These are phyloP conservation scores for Rhabdophis nuchalis DNA, from an alignment of 2,797 vertebrate genomes.

Conservation along the genomic window DNA sequence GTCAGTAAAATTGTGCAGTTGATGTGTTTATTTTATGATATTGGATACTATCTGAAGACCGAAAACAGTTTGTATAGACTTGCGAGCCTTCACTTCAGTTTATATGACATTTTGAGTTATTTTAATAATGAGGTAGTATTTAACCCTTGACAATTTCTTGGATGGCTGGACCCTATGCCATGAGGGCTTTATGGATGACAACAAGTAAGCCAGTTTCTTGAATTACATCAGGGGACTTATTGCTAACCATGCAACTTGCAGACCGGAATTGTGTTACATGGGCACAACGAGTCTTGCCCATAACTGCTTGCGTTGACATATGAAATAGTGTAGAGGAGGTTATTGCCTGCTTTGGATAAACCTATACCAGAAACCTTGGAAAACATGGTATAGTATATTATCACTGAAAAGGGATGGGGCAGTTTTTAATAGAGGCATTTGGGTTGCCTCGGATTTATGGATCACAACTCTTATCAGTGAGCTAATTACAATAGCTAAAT, in stretches of 20 bases:
- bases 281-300: neutral
- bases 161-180: neutral
- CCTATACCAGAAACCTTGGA: neutral
- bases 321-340: neutral
- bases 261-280: neutral
- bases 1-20: neutral
- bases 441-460: neutral
- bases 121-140: neutral
- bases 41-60: neutral
- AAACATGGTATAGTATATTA: neutral
- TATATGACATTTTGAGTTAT: neutral
- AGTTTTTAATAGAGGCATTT: neutral
- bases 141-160: neutral
- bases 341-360: neutral
- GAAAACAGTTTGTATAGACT: neutral
- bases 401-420: neutral
- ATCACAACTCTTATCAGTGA: neutral
- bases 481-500: neutral
- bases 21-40: neutral
- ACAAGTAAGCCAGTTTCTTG: neutral
- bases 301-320: neutral
- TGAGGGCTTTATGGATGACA: neutral
- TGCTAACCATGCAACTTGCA: neutral
- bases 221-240: neutral
- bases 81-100: neutral